A percentile compares a stretch with the other conserved stretches of the same genome.
phyloP scores from a whole-genome alignment of 2,888 invertebrate genomes.

The Megalurothrips usitatus region DNA sequence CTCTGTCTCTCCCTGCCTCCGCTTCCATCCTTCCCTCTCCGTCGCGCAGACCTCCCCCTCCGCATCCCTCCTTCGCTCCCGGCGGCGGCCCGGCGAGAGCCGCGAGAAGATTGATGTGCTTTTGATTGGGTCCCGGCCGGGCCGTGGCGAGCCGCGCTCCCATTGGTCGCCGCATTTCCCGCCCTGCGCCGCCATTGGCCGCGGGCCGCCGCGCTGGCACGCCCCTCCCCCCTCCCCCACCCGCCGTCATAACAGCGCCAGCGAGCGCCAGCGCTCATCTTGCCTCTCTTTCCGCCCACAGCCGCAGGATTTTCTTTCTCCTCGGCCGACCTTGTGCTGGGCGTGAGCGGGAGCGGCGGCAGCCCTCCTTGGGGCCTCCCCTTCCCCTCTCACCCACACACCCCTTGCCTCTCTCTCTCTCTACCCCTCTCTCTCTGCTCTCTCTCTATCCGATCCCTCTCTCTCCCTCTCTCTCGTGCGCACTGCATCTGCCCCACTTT shows the following conservation, averaged over 20 bases:
- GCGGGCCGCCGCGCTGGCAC: background rate
- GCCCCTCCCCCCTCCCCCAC: background rate
- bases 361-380: background rate
- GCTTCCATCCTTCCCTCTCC: background rate
- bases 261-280: background rate
- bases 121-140: conserved; percentile 16
- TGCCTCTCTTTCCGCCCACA: background rate
- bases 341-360: background rate
- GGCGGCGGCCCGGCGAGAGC: background rate
- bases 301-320: background rate
- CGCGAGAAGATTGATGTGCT: conserved; percentile 4
- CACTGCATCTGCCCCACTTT: background rate
- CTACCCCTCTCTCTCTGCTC: background rate
- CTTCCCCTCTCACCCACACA: background rate
- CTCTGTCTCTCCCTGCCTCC: background rate
- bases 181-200: conserved; percentile 21
- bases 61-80: background rate
- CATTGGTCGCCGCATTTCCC: background rate
- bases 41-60: background rate
- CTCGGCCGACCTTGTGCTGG: too few species aligned
- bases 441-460: background rate
- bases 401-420: background rate
- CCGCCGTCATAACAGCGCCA: background rate
- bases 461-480: background rate
- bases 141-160: background rate